Evolutionary conservation across 2,797 vertebrate species (phyloP), one percentile per base, ranked within the genome.

Genomic region (Enteromius afrohamiltoni): DNA sequence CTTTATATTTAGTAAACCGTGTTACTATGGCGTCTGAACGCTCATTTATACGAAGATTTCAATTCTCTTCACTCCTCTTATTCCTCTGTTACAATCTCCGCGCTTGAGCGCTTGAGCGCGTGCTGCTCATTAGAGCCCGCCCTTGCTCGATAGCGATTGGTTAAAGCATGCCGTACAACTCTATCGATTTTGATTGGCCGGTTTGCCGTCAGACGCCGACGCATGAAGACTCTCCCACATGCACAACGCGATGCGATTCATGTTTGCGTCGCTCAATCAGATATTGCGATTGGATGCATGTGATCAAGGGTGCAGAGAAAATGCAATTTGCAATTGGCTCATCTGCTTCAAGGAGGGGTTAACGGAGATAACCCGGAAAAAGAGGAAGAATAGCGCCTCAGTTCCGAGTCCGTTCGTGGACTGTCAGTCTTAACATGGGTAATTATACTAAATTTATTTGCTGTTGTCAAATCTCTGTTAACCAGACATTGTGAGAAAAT

Each of bases 341-440:
- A 0, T 77, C 69, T n/a, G 14, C 60, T 29, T 17, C 10, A 53
- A 71, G 92, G 94, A 87, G 92, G 89, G 82, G 3, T 40, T 5
- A 42, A 2, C 11, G 2, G 6, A 7, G 1, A 45, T 21, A 92
- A 92, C 88, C 89, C 93, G 95, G 95, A 95, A 95, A 88, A 89
- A 68, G 14, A 42, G 10, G 1, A 19, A 64, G 1, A 14, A 29
- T 7, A 58, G 68, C 45, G 51, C 42, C 79, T 77, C 74, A 71
- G 29, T 80, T 37, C 82, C 49, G 58, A 55, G 74, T 77, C 85
- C 34, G 53, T 47, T 21, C 45, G 71, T 40, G 68, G 67, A 47
- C 64, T 42, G 62, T 53, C 79, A 37, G 73, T 60, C 68, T 58
- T 73, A 70, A 77, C 87, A 96, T 95, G 93, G 94, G 95, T 95